Conservation (phyloP, 2,797 vertebrate genomes). For the Numenius phaeopus region DNA sequence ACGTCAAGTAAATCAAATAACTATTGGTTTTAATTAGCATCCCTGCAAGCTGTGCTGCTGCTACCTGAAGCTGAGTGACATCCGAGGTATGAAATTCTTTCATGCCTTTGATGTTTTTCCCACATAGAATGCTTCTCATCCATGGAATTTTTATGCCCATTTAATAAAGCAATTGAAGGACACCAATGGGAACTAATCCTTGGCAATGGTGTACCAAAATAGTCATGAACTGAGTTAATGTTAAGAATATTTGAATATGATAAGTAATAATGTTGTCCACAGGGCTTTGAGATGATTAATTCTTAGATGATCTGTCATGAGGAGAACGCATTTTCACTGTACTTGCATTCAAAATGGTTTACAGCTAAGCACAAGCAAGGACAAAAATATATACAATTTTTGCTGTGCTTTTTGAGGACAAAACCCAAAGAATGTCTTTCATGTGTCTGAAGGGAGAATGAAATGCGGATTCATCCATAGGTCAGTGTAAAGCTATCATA, state of each 20-base stretch:
- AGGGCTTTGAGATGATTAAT: background rate
- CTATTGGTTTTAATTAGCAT: constrained; percentile 38
- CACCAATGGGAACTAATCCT: background rate
- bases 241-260: background rate
- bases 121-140: background rate
- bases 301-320: background rate
- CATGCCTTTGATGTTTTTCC: constrained; percentile 26
- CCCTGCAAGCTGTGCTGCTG: background rate
- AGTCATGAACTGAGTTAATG: background rate
- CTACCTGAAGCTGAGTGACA: constrained; percentile 11
- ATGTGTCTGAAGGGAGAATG: background rate
- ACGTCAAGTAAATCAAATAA: background rate
- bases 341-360: background rate
- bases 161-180: background rate
- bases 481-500: background rate
- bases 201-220: background rate
- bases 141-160: background rate
- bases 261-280: background rate
- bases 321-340: background rate
- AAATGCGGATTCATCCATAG: background rate
- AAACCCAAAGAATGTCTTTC: background rate
- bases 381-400: background rate
- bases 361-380: background rate
- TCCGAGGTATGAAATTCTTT: background rate
- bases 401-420: background rate